Evolutionary conservation across 2,113 vertebrate species (phyloP), one percentile per base, ranked within the genome.

Genomic region (Nycticryphes semicollaris): DNA sequence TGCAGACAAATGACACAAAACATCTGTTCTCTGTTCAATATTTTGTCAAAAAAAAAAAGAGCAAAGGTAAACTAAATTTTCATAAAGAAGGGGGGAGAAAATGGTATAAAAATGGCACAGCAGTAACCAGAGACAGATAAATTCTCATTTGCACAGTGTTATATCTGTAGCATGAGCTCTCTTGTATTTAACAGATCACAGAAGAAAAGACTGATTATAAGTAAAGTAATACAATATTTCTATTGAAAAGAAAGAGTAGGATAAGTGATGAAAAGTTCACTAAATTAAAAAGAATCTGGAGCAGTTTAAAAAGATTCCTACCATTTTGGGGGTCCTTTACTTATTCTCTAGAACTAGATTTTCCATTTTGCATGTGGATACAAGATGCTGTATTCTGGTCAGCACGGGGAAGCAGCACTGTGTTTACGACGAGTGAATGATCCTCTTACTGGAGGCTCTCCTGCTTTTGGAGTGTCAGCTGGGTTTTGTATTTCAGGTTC

Each of bases 1-100:
- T 76, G 83, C 70, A 94, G 56, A 62, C 24, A 82, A 87, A 87
- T 73, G 69, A 87, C 84, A 79, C 53, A 88, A 95, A 87, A 50
- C 77, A 79, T 79, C 81, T 94, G 83, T 35, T 88, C n/a, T 47
- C 75, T 59, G 27, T 67, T 94, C 64, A 77, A 25, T 68, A 85
- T 56, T 80, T 82, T 77, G 43, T 78, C 6, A 39, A 30, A 68
- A 81, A 60, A 86, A 77, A 60, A 80, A 53, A 83, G 50, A 84
- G 68, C 33, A 72, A 81, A 90, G 19, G 45, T 25, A 87, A 94
- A 81, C 47, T 53, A 33, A 37, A 47, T 80, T 84, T 94, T 75
- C 45, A 79, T 47, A 56, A 83, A 60, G 23, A 79, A 90, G 72
- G 24, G 11, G 17, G 78, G 45, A 78, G 60, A 62, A 92, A 93